A percentile compares a stretch with the other conserved stretches of the same genome.
phyloP scores from a whole-genome alignment of 1,140 invertebrate species.

The Apis florea region DNA sequence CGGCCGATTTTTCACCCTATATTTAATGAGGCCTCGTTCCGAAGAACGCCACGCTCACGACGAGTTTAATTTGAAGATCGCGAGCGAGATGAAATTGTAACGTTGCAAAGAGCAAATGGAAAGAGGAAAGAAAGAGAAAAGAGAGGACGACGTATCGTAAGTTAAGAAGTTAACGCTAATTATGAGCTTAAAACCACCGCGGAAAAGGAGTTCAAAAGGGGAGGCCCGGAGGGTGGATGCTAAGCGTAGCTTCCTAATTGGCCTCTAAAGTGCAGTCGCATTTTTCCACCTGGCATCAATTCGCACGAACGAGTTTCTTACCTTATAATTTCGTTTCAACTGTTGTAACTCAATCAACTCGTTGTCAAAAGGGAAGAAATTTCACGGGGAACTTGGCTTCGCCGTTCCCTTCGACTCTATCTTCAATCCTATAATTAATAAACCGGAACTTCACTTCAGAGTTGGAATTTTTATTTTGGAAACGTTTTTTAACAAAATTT shows the following conservation, averaged over 20 bases:
- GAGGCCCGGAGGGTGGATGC: slow-evolving; percentile 5
- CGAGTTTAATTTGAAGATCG: not conserved
- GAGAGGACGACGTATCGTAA: not conserved
- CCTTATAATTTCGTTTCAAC: slow-evolving; percentile 62
- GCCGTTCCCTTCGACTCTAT: not conserved
- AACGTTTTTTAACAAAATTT: not conserved
- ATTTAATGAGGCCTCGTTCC: slow-evolving; percentile 7
- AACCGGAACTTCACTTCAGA: not conserved
- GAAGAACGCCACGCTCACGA: not conserved
- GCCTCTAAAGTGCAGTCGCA: slow-evolving; percentile 22
- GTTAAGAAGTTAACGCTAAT: not conserved
- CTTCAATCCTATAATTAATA: not conserved
- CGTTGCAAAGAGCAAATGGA: not conserved
- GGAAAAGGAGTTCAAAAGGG: too few relatives aligned
- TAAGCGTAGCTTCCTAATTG: slow-evolving; percentile 13
- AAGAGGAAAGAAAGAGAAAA: not conserved
- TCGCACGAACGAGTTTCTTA: slow-evolving; percentile 27
- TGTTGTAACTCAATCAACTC: slow-evolving; percentile 69
- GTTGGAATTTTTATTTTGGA: not conserved
- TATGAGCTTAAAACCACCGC: not conserved
- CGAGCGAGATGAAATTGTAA: not conserved
- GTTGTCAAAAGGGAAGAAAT: not conserved
- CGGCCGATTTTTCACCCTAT: slow-evolving; percentile 13
- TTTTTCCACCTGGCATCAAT: slow-evolving; percentile 45
- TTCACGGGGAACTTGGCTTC: slow-evolving; percentile 19